Conservation (phyloP, 2,797 vertebrate species). For the Columba guinea region DNA sequence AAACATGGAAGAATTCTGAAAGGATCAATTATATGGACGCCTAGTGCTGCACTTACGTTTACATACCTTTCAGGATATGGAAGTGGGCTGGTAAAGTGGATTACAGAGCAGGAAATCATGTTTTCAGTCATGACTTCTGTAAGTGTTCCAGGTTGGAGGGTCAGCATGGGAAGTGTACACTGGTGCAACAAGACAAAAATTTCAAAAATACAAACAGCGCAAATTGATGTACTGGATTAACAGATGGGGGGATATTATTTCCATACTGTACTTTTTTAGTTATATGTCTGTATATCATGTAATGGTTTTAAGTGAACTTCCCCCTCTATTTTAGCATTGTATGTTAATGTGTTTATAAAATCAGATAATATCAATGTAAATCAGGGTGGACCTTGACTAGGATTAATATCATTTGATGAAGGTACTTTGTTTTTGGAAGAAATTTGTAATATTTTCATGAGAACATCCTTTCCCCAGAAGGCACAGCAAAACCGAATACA, state of each 20-base stretch:
- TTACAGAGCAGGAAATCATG: slow-evolving; percentile 78
- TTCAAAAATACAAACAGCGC: slow-evolving; percentile 71
- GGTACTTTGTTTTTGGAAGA: slow-evolving; percentile 67
- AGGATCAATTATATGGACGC: slow-evolving; percentile 79
- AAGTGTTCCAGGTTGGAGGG: slow-evolving; percentile 71
- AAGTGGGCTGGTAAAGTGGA: slow-evolving; percentile 79
- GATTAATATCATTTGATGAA: slow-evolving; percentile 63
- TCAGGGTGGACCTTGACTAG: slow-evolving; percentile 70
- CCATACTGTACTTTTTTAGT: slow-evolving; percentile 75
- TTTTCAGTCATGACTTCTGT: slow-evolving; percentile 74
- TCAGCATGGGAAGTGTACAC: slow-evolving; percentile 75
- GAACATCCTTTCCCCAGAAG: slow-evolving; percentile 51
- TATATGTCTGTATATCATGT: slow-evolving; percentile 68
- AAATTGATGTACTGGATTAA: slow-evolving; percentile 74
- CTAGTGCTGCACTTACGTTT: slow-evolving; percentile 83
- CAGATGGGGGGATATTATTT: slow-evolving; percentile 72
- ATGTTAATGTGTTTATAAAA: slow-evolving; percentile 72
- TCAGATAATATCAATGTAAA: slow-evolving; percentile 65
- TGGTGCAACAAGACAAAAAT: slow-evolving; percentile 68
- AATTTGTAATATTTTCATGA: slow-evolving; percentile 63
- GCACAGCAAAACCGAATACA: slow-evolving; percentile 44
- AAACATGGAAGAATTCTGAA: slow-evolving; percentile 93
- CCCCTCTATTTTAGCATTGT: slow-evolving; percentile 62
- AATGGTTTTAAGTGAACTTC: slow-evolving; percentile 65
- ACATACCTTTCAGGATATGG: slow-evolving; percentile 81